A percentile compares a stretch with the other conserved stretches of the same genome.
Conservation (phyloP, 2,113 vertebrate species). For the Equus quagga region DNA sequence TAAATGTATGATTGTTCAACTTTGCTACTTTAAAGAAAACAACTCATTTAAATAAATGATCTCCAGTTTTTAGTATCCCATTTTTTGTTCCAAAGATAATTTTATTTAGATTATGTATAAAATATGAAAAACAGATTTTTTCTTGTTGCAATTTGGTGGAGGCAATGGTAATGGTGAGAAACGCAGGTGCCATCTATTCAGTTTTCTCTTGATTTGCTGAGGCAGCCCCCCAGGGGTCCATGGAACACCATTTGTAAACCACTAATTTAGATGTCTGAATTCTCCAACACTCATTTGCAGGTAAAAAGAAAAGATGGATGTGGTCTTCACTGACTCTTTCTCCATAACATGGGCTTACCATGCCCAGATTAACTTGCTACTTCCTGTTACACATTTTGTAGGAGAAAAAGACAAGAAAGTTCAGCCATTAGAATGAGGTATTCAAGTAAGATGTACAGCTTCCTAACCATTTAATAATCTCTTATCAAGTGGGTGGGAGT, state of each 20-base stretch:
- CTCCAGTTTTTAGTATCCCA: neutral
- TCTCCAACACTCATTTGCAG: neutral
- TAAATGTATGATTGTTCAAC: neutral
- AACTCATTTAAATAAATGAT: neutral
- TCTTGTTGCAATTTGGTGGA: neutral
- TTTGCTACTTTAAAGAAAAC: neutral
- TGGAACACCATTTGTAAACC: neutral
- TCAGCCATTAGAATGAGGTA: neutral
- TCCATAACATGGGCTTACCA: neutral
- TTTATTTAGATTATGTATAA: neutral
- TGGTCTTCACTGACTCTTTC: neutral
- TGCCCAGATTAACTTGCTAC: neutral
- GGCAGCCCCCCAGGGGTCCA: accelerated
- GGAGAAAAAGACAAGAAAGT: neutral
- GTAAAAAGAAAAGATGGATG: neutral
- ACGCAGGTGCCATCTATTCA: neutral
- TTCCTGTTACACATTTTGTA: neutral
- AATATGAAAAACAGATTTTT: neutral
- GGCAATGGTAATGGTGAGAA: neutral
- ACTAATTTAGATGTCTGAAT: neutral
- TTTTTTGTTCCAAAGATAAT: neutral
- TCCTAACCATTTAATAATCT: neutral
- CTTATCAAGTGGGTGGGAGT: neutral
- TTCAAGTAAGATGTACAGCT: neutral
- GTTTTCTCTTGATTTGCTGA: neutral